phyloP scores from a whole-genome alignment of 2,113 vertebrate species.

The Antennarius striatus region DNA sequence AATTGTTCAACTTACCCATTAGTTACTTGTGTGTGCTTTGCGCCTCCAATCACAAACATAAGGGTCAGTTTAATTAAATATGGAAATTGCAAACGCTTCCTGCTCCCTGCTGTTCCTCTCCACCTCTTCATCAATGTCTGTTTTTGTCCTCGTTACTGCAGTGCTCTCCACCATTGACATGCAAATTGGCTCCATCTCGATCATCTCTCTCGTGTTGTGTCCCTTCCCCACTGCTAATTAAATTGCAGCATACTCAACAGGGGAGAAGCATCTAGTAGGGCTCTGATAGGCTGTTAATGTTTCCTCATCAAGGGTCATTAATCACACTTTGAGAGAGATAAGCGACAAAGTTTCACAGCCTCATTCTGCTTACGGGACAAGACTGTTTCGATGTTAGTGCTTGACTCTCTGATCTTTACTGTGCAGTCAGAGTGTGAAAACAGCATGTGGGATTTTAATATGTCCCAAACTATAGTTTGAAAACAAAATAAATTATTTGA shows the following conservation, averaged over 20 bases:
- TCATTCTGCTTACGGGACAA: constrained; percentile 22
- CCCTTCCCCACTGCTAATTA: constrained; percentile 58
- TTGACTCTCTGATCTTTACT: constrained; percentile 1
- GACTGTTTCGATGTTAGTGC: constrained; percentile 4
- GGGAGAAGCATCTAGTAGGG: constrained; percentile 26
- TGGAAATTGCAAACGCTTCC: constrained; percentile 13
- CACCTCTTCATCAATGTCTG: constrained; percentile 36
- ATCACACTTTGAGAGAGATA: constrained; percentile 50
- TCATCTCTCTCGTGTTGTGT: constrained; percentile 63
- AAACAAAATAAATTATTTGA: too few species aligned
- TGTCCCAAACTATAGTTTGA: too few species aligned
- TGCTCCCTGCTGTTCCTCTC: neutral
- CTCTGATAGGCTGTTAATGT: constrained; percentile 53
- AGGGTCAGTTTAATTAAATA: constrained; percentile 53
- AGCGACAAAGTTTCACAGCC: constrained; percentile 37
- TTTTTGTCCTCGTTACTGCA: constrained; percentile 46
- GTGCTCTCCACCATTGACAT: constrained; percentile 31
- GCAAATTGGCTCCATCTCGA: constrained; percentile 72
- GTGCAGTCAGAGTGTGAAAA: too few species aligned
- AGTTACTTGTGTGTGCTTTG: constrained; percentile 20
- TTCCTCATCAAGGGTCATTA: constrained; percentile 62
- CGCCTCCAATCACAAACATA: constrained; percentile 18
- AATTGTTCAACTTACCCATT: constrained; percentile 40
- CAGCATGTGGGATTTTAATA: too few species aligned
- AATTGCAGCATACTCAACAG: constrained; percentile 52